Percentiles rank a stretch among this genome's conserved stretches.
These are phyloP conservation scores for Pangasius sanitwongsei DNA, from an alignment of 2,797 vertebrate species.

Conservation along the genomic window DNA sequence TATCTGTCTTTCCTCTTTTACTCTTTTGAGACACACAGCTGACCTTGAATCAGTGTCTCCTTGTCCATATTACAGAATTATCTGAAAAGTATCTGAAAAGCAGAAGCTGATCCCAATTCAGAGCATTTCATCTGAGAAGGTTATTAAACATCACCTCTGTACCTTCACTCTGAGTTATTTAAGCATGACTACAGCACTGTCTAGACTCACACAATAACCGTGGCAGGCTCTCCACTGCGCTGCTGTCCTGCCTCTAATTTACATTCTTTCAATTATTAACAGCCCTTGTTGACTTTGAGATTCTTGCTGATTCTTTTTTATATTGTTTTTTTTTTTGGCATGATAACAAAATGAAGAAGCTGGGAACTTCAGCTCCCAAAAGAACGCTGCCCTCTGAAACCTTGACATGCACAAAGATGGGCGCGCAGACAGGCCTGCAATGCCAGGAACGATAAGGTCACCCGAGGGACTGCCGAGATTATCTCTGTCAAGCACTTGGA, in stretches of 20 bases:
- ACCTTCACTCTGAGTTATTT: conserved; percentile 28
- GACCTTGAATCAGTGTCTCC: conserved; percentile 24
- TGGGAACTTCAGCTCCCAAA: conserved; percentile 79
- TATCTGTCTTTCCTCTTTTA: conserved; percentile 35
- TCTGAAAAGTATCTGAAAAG: conserved; percentile 27
- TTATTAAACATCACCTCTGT: conserved; percentile 43
- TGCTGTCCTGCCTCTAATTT: conserved; percentile 65
- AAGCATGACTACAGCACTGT: conserved; percentile 32
- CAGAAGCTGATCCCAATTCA: conserved; percentile 27
- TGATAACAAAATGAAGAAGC: conserved; percentile 84
- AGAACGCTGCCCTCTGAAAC: conserved; percentile 82
- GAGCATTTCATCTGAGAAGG: conserved; percentile 27
- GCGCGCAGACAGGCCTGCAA: conserved; percentile 82
- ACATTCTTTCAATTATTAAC: conserved; percentile 77
- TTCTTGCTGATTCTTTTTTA: conserved; percentile 57
- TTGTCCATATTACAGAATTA: conserved; percentile 28
- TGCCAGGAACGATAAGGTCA: conserved; percentile 90
- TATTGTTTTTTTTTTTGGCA: conserved; percentile 64
- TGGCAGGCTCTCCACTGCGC: conserved; percentile 60
- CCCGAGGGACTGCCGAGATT: conserved; percentile 89
- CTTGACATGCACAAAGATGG: conserved; percentile 88
- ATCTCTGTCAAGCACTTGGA: conserved; percentile 95
- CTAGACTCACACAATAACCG: conserved; percentile 46
- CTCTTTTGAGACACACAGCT: conserved; percentile 17
- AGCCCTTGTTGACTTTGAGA: conserved; percentile 70